Evolutionary conservation across 2,113 vertebrate species (phyloP).

Genomic region (Glaucidium brasilianum): DNA sequence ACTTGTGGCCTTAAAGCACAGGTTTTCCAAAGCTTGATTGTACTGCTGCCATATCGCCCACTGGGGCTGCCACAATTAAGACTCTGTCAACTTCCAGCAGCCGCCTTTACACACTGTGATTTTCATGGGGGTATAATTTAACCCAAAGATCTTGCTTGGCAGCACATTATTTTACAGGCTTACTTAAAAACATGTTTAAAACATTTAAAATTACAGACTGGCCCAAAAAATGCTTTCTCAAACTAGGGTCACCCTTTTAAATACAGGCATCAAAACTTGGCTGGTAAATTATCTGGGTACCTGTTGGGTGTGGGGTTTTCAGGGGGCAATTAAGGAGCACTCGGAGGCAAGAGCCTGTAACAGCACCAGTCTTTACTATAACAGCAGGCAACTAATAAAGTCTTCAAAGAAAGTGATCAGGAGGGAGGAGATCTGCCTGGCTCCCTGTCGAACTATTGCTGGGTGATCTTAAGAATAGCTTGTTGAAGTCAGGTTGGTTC

Average conservation of each 20-base stretch:
- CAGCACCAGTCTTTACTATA: background rate
- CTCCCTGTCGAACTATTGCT: background rate
- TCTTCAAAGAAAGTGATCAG: background rate
- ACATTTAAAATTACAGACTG: background rate
- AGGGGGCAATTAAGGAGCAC: background rate
- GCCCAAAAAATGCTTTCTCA: background rate
- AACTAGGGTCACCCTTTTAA: background rate
- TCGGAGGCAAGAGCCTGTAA: background rate
- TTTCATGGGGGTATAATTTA: constrained; percentile 22
- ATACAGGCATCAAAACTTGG: background rate
- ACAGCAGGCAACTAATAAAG: background rate
- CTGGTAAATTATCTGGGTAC: background rate
- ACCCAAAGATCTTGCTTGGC: background rate
- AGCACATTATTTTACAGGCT: background rate
- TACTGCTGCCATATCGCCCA: background rate
- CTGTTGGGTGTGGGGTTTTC: background rate
- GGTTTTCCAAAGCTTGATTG: background rate
- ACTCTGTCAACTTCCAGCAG: constrained; percentile 36
- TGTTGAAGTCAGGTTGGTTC: background rate
- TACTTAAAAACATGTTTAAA: constrained; percentile 45
- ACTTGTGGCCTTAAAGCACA: background rate
- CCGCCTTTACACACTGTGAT: background rate
- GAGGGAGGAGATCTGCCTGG: background rate
- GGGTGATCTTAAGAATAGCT: background rate
- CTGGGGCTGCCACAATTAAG: background rate